phyloP scores from a whole-genome alignment of 2,888 invertebrate genomes.

The Conistra vaccinii region DNA sequence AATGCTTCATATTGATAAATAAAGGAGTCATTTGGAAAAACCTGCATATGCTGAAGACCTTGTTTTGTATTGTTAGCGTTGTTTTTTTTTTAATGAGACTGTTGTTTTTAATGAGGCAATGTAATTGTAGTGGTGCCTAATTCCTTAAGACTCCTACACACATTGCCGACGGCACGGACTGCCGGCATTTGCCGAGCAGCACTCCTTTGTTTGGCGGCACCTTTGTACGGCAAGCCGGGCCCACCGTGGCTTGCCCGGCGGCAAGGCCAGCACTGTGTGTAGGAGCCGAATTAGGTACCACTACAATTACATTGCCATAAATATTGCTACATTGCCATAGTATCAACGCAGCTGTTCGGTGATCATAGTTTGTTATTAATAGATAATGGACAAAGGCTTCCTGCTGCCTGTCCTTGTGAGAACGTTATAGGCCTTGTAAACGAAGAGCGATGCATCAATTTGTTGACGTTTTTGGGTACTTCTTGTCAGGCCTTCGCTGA shows the following conservation, averaged over 20 bases:
- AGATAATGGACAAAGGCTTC: too few relatives aligned
- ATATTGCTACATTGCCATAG: neutral
- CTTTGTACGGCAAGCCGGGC: too few relatives aligned
- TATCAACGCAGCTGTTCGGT: neutral
- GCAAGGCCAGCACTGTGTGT: too few relatives aligned
- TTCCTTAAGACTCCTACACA: too few relatives aligned
- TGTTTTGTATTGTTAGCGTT: neutral
- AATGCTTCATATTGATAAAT: conserved; percentile 12
- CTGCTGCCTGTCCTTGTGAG: neutral
- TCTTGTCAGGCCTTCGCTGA: neutral
- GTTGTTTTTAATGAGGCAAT: too few relatives aligned
- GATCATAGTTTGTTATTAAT: neutral
- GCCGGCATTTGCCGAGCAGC: too few relatives aligned
- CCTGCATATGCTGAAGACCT: neutral
- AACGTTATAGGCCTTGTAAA: neutral
- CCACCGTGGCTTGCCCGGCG: too few relatives aligned
- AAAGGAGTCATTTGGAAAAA: neutral
- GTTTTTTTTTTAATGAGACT: neutral
- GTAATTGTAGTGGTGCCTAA: too few relatives aligned
- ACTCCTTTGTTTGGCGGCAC: too few relatives aligned
- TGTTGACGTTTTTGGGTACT: neutral
- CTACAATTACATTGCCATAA: neutral
- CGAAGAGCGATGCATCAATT: neutral
- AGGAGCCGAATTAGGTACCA: too few relatives aligned
- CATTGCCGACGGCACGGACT: too few relatives aligned